phyloP scores from a whole-genome alignment of 2,113 vertebrate genomes.

The Aplodontia rufa region DNA sequence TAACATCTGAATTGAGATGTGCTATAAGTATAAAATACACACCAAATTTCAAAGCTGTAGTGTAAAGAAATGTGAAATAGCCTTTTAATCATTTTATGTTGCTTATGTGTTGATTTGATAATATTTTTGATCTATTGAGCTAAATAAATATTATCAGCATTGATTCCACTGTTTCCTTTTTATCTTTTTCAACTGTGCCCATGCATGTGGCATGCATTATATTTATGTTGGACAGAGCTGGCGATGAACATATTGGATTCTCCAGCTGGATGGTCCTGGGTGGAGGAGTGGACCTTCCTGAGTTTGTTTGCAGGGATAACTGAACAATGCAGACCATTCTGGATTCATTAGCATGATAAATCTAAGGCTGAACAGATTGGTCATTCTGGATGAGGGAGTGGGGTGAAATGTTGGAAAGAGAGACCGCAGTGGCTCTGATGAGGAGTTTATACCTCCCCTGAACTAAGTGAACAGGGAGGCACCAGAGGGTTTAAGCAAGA shows the following conservation, averaged over 20 bases:
- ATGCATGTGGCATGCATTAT: background rate
- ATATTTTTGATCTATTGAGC: background rate
- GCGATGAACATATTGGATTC: background rate
- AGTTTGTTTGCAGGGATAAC: background rate
- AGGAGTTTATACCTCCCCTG: background rate
- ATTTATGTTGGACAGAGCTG: background rate
- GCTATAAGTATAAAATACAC: background rate
- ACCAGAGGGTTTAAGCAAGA: background rate
- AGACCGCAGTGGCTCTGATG: no score
- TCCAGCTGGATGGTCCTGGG: no score
- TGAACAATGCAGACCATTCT: background rate
- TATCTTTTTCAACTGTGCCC: background rate
- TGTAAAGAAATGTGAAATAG: background rate
- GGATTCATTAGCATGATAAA: no score
- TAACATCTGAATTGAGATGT: background rate
- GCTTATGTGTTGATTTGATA: background rate
- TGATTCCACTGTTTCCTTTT: slow-evolving; percentile 1
- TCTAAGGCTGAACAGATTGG: background rate
- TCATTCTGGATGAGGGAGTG: background rate
- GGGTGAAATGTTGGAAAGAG: no score
- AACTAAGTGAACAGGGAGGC: background rate
- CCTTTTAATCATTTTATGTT: background rate
- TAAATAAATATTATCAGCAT: background rate
- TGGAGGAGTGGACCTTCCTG: background rate
- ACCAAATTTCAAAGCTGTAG: background rate